These are phyloP conservation scores for Sthenelais limicola DNA, from an alignment of 2,888 invertebrate species.

Conservation along the genomic window DNA sequence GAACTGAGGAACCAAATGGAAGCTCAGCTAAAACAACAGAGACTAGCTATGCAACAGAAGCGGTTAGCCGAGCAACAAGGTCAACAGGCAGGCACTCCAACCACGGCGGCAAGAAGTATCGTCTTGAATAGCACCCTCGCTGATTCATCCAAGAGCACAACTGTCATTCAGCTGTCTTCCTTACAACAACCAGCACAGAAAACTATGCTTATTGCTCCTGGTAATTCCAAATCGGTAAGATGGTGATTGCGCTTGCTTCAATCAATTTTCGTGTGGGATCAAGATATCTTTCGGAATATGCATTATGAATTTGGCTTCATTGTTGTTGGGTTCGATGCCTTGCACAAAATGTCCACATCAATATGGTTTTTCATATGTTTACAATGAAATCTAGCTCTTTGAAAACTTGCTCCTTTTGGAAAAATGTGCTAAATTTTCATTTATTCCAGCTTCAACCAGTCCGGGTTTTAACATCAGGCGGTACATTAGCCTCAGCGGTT, in stretches of 20 bases:
- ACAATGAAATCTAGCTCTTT: background rate
- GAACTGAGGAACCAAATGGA: slow-evolving; percentile 85
- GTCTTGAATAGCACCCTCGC: background rate
- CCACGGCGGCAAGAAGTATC: slow-evolving; percentile 51
- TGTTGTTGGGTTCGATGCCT: too few relatives aligned
- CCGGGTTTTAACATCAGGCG: slow-evolving; percentile 6
- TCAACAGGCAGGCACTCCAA: slow-evolving; percentile 14
- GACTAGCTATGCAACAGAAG: slow-evolving; percentile 92
- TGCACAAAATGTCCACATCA: background rate
- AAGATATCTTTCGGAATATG: too few relatives aligned
- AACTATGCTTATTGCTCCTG: slow-evolving; percentile 9
- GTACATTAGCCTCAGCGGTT: background rate
- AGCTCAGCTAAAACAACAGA: slow-evolving; percentile 88
- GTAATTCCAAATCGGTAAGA: slow-evolving; percentile 29
- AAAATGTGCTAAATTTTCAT: background rate
- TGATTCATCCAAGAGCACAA: slow-evolving; percentile 11
- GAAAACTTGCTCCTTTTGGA: background rate
- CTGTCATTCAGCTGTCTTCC: slow-evolving; percentile 35
- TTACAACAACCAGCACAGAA: slow-evolving; percentile 32
- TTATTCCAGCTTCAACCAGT: slow-evolving; percentile 31
- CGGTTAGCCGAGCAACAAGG: slow-evolving; percentile 71
- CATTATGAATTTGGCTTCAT: too few relatives aligned
- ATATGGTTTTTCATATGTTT: too few relatives aligned
- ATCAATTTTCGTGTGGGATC: too few relatives aligned
- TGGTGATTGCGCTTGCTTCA: background rate